Conservation (phyloP, 2,113 vertebrate genomes). For the Orycteropus afer region DNA sequence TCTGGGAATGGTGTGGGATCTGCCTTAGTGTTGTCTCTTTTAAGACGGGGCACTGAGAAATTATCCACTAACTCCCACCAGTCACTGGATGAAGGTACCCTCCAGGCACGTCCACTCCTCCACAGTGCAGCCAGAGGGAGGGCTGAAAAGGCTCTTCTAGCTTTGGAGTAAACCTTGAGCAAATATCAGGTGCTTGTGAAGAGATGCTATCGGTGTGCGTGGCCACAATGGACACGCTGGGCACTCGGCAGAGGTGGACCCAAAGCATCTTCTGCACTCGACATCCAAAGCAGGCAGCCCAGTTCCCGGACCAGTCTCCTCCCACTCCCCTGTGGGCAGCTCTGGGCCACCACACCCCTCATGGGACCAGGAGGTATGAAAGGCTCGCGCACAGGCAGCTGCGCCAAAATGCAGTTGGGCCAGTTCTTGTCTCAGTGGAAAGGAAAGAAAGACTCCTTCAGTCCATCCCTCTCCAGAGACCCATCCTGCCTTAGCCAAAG, state of each 20-base stretch:
- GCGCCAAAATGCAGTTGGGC: not conserved
- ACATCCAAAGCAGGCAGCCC: not conserved
- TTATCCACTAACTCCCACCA: not conserved
- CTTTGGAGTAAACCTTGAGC: not conserved
- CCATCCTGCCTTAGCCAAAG: not conserved
- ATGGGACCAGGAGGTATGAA: not conserved
- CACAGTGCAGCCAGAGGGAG: not conserved
- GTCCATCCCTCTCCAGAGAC: not conserved
- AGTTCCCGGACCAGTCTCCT: no score
- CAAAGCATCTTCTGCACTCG: not conserved
- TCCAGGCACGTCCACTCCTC: not conserved
- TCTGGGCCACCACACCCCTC: not conserved
- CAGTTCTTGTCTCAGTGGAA: no score
- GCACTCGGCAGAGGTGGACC: not conserved
- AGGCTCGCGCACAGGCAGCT: no score
- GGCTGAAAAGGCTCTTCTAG: not conserved
- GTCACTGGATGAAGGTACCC: not conserved
- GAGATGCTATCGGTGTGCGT: no score
- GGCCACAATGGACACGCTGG: rapidly evolving
- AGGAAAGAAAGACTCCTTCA: not conserved
- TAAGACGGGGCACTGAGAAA: not conserved
- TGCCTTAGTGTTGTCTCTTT: not conserved
- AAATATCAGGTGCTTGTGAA: no score
- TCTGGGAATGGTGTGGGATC: not conserved
- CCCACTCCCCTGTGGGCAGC: no score